Base-by-base conservation (phyloP, 1,140 invertebrate genomes). In the Nebria ingens region DNA sequence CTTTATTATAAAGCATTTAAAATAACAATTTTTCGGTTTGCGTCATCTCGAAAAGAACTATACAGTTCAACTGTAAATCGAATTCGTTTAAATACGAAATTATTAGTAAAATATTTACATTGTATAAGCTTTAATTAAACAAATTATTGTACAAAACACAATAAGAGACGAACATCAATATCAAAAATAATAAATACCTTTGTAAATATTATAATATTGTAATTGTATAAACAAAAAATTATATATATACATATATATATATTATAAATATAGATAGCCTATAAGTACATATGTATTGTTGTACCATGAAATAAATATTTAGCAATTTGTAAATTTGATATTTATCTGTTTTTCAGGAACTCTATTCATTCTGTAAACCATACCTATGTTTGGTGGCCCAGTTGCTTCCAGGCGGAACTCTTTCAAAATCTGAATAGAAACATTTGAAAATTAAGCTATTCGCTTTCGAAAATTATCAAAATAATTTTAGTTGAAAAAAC, bases 301-400 rank as follows among this genome's bases (percentile, higher is more conserved):
- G 62, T 63, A 65, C 55, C 62, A 59, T 62, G 58, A 64, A 57
- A 57, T 56, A 62, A 65, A 65, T 63, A 65, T 65, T 65, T 65
- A 65, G 63, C 59, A 58, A 63, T 65, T 63, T 65, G 58, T 65
- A 64, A 61, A 65, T 57, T 64, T 61, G 56, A 67, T 59, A 51
- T 63, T 57, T 56, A 68, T 64, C 52, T 58, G 45, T 22, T 52
- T 60, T 53, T 68, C 64, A 12, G 66, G 63, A 17, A 67, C 61
- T 17, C 66, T 53, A 40, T 68, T 68, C 66, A 68, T 68, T 15
- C 66, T 57, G 40, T 62, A 67, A 15, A 68, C 61, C 66, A 68
- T 68, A 13, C 63, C 64, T 9, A 68, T 59, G 21, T 62, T 42
- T 21, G 13, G 9, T n/a, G 49, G 9, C 40, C 42, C 51, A 12